Evolutionary conservation across 2,888 invertebrate species (phyloP).

Genomic region (Papilio protenor): DNA sequence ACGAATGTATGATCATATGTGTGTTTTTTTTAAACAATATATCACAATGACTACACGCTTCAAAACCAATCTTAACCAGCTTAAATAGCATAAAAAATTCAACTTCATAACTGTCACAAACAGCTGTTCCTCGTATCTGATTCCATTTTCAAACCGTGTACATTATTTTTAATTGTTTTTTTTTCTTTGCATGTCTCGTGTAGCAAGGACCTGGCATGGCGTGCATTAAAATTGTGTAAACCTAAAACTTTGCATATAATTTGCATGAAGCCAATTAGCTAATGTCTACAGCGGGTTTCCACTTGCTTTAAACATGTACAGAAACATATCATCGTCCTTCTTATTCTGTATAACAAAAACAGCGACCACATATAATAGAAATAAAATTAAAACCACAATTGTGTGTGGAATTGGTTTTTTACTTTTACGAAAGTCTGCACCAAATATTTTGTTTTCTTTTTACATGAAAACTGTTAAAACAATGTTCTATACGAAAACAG

Average conservation of each 20-base stretch:
- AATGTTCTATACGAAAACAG: conserved; percentile 51
- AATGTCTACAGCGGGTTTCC: neutral
- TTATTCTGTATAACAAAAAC: neutral
- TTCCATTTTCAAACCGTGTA: conserved; percentile 54
- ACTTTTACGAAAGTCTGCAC: neutral
- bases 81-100: conserved; percentile 51
- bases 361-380: neutral
- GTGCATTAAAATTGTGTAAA: neutral
- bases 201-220: neutral
- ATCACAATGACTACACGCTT: neutral
- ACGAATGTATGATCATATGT: no score
- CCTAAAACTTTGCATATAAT: neutral
- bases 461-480: conserved; percentile 52
- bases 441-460: conserved; percentile 43
- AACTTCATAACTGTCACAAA: conserved; percentile 49
- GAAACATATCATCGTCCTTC: neutral
- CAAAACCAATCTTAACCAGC: neutral
- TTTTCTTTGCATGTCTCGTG: conserved; percentile 23
- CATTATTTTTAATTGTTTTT: conserved; percentile 51
- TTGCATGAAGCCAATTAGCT: neutral
- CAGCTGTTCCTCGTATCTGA: conserved; percentile 53
- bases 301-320: neutral
- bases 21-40: no score
- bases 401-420: conserved; percentile 3
- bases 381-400: conserved; percentile 3